These are phyloP conservation scores for Dasyurus viverrinus DNA, from an alignment of 2,113 vertebrate species.

Conservation along the genomic window DNA sequence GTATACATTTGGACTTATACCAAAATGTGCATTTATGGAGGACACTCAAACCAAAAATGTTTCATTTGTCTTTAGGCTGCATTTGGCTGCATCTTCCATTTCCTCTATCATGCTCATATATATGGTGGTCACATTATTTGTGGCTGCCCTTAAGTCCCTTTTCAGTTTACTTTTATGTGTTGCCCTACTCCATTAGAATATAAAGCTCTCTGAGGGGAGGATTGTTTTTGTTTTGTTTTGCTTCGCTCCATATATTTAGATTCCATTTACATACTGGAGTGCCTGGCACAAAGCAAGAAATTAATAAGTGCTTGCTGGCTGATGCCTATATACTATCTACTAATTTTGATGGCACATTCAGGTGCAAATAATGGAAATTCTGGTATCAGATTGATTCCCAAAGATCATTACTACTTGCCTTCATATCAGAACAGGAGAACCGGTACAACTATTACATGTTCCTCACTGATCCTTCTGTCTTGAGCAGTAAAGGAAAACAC, in stretches of 20 bases:
- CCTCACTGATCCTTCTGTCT: background rate
- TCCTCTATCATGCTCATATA: background rate
- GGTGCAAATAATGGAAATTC: background rate
- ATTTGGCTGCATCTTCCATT: background rate
- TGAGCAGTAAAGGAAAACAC: background rate
- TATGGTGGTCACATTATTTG: no score
- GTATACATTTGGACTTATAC: background rate
- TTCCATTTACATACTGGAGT: background rate
- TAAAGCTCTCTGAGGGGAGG: background rate
- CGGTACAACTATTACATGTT: background rate
- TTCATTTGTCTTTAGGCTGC: background rate
- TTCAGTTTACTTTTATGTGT: background rate
- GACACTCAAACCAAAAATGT: background rate
- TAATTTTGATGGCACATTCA: background rate
- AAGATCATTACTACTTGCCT: background rate
- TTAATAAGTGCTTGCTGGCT: background rate
- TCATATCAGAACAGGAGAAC: background rate
- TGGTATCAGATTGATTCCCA: background rate
- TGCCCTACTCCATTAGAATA: background rate
- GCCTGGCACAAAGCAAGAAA: background rate
- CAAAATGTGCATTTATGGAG: background rate
- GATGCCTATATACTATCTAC: background rate
- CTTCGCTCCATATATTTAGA: background rate
- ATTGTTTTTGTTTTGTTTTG: background rate
- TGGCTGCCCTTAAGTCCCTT: background rate